phyloP scores from a whole-genome alignment of 2,888 invertebrate species.

The Cataglyphis altisquamis region DNA sequence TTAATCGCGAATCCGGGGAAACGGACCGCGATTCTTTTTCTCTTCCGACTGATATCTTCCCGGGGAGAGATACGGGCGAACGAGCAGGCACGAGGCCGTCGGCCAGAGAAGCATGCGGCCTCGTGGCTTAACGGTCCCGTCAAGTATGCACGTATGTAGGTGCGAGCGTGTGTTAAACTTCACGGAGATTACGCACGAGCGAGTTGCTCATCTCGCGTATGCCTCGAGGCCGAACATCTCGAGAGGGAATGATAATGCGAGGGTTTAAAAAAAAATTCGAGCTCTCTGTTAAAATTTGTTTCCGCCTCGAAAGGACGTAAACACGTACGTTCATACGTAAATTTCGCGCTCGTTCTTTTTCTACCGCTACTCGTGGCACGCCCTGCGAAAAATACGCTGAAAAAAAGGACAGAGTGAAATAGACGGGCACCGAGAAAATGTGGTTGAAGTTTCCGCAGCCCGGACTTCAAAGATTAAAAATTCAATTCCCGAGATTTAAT shows the following conservation, averaged over 20 bases:
- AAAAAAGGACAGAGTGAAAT: too few species aligned
- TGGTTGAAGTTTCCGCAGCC: not conserved
- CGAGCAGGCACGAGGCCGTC: not conserved
- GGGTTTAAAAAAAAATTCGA: not conserved
- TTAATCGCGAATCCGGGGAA: not conserved
- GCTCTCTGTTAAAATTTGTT: too few species aligned
- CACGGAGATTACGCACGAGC: not conserved
- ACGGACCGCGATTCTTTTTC: not conserved
- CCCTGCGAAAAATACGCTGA: not conserved
- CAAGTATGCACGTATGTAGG: not conserved
- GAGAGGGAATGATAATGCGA: too few species aligned
- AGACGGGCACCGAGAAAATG: not conserved
- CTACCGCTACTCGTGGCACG: not conserved
- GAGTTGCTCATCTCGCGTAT: not conserved
- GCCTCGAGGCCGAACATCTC: too few species aligned
- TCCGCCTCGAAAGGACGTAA: too few species aligned
- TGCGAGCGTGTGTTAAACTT: not conserved
- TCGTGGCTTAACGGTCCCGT: conserved; percentile 25
- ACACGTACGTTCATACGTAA: not conserved
- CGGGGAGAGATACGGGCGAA: not conserved
- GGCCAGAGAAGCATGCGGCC: conserved; percentile 3
- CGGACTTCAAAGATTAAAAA: conserved; percentile 11
- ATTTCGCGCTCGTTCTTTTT: not conserved
- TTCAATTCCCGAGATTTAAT: not conserved
- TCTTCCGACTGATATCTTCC: not conserved